phyloP scores from a whole-genome alignment of 2,797 vertebrate species.

The Sebastes alutus region DNA sequence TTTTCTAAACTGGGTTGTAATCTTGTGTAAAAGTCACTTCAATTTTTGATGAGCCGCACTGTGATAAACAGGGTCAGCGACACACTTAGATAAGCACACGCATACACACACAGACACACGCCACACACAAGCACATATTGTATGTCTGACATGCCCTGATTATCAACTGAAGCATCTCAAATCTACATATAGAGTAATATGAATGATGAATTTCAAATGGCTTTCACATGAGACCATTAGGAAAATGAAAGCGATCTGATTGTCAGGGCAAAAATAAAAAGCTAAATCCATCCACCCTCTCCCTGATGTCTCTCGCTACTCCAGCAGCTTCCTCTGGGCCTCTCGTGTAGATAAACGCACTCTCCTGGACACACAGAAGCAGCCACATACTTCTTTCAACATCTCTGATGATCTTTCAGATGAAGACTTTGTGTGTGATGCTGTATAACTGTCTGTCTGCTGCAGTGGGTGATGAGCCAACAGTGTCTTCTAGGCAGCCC shows the following conservation, averaged over 20 bases:
- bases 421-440: conserved; percentile 45
- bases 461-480: conserved; percentile 38
- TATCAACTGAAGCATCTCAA: conserved; percentile 35
- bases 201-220: conserved; percentile 46
- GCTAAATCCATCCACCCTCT: background rate
- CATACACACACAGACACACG: background rate
- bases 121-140: background rate
- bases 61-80: conserved; percentile 40
- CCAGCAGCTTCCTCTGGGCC: background rate
- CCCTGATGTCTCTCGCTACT: background rate
- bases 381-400: conserved; percentile 25
- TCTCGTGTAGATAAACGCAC: background rate
- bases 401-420: conserved; percentile 52
- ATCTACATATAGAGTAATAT: conserved; percentile 28
- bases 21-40: conserved; percentile 39
- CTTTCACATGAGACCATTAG: conserved; percentile 44
- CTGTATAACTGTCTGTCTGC: conserved; percentile 27
- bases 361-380: conserved; percentile 10
- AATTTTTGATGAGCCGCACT: conserved; percentile 50
- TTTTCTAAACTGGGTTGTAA: conserved; percentile 45
- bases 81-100: conserved; percentile 3
- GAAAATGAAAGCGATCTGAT: conserved; percentile 60
- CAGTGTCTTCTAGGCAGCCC: conserved; percentile 31
- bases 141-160: conserved; percentile 19
- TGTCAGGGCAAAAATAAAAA: background rate